Evolutionary conservation across 2,888 invertebrate species (phyloP).

Genomic region (Stramonita haemastoma): DNA sequence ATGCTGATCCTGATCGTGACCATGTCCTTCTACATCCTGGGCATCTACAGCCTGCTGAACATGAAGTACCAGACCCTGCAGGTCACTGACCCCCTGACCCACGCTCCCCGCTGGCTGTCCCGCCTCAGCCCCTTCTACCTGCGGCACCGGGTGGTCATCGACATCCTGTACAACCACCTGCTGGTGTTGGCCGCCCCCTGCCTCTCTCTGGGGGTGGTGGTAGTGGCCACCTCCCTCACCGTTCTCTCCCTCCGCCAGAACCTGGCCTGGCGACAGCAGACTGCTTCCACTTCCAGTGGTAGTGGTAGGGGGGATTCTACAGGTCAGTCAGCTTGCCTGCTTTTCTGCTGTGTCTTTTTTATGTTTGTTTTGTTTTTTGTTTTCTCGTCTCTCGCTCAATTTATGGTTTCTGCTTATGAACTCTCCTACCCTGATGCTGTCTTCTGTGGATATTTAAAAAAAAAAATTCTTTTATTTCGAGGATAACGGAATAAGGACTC

Average conservation of each 20-base stretch:
- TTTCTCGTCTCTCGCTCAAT: no score
- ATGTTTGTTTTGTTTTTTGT: no score
- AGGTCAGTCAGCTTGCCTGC: no score
- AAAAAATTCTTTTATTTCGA: no score
- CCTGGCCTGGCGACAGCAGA: constrained; percentile 11
- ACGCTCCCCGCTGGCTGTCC: constrained; percentile 9
- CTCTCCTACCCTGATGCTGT: no score
- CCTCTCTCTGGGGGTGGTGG: constrained; percentile 24
- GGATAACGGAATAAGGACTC: no score
- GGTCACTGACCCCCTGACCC: not conserved
- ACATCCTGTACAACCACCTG: constrained; percentile 42
- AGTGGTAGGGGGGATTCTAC: no score
- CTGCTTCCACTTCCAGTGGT: not conserved
- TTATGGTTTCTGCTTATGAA: no score
- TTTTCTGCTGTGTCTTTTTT: no score
- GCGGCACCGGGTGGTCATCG: constrained; percentile 24
- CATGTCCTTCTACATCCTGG: constrained; percentile 36
- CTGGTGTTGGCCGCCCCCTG: constrained; percentile 34
- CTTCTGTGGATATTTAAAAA: no score
- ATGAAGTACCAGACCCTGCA: constrained; percentile 24
- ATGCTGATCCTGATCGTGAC: constrained; percentile 26
- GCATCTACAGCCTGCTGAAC: constrained; percentile 40
- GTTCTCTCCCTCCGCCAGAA: not conserved
- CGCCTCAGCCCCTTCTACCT: constrained; percentile 33
- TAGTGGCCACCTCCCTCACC: constrained; percentile 38